These are phyloP conservation scores for Lacanobia wlatinum DNA, from an alignment of 2,888 invertebrate genomes.

Conservation along the genomic window DNA sequence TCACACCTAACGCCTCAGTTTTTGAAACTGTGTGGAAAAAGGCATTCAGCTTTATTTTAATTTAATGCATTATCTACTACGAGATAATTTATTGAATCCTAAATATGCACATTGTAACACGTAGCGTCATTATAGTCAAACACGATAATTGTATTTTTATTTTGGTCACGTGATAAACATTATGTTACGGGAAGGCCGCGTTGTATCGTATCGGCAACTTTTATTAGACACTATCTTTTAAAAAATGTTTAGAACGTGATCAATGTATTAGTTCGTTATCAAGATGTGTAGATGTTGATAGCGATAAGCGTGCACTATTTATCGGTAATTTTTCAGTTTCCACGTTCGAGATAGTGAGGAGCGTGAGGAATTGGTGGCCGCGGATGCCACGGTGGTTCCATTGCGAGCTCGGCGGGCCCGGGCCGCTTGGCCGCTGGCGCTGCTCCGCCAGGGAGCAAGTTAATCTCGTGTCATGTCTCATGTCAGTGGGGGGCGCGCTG, in stretches of 20 bases:
- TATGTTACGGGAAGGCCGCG: slow-evolving; percentile 24
- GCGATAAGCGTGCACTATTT: slow-evolving; percentile 50
- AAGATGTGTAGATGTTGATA: slow-evolving; percentile 58
- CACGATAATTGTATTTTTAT: slow-evolving; percentile 28
- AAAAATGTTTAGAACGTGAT: slow-evolving; percentile 53
- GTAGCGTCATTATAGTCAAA: slow-evolving; percentile 33
- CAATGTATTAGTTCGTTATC: slow-evolving; percentile 52
- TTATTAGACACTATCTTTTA: slow-evolving; percentile 37
- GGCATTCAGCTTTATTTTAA: not conserved
- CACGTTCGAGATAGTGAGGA: slow-evolving; percentile 38
- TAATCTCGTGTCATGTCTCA: slow-evolving; percentile 85
- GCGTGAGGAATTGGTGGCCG: slow-evolving; percentile 34
- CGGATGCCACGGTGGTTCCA: slow-evolving; percentile 24
- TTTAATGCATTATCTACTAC: slow-evolving; percentile 8
- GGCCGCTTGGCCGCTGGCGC: slow-evolving; percentile 20
- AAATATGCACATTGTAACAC: slow-evolving; percentile 55
- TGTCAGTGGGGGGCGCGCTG: slow-evolving; percentile 85
- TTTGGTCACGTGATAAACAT: slow-evolving; percentile 49
- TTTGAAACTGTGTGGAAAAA: not conserved
- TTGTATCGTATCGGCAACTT: slow-evolving; percentile 24
- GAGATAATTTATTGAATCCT: slow-evolving; percentile 8
- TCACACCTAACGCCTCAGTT: not conserved
- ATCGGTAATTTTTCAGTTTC: slow-evolving; percentile 27
- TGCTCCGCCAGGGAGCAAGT: slow-evolving; percentile 74
- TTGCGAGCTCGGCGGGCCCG: slow-evolving; percentile 43